Conservation (phyloP, 2,113 vertebrate species). For the Salvator merianae region DNA sequence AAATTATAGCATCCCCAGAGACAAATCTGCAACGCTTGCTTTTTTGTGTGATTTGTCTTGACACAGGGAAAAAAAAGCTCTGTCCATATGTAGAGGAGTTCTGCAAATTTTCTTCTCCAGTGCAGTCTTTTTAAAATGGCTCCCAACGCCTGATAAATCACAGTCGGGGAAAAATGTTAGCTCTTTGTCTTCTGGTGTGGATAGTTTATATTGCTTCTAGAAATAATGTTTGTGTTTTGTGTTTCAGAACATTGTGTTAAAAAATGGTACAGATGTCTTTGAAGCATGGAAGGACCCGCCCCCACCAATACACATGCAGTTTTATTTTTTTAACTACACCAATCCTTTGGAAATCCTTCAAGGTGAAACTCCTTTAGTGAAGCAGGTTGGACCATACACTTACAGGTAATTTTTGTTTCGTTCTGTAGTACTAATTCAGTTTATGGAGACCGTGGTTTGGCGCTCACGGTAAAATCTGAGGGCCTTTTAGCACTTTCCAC, state of each 20-base stretch:
- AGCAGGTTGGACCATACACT: constrained; percentile 89
- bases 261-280: constrained; percentile 87
- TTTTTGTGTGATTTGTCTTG: no score
- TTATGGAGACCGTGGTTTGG: background rate
- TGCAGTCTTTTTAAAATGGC: background rate
- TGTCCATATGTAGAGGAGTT: no score
- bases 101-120: background rate
- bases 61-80: no score
- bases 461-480: no score
- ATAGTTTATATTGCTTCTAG: background rate
- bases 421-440: background rate
- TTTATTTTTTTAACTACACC: constrained; percentile 92
- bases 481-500: no score
- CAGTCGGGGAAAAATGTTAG: no score
- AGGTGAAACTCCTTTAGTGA: constrained; percentile 80
- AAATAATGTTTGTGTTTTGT: constrained; percentile 23
- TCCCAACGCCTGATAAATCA: no score
- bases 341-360: constrained; percentile 82
- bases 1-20: no score
- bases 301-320: constrained; percentile 90
- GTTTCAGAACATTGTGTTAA: constrained; percentile 85
- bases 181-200: no score
- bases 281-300: constrained; percentile 89
- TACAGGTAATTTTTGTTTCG: constrained; percentile 81
- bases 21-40: no score